phyloP scores from a whole-genome alignment of 2,113 vertebrate species.

The Pantherophis guttatus region DNA sequence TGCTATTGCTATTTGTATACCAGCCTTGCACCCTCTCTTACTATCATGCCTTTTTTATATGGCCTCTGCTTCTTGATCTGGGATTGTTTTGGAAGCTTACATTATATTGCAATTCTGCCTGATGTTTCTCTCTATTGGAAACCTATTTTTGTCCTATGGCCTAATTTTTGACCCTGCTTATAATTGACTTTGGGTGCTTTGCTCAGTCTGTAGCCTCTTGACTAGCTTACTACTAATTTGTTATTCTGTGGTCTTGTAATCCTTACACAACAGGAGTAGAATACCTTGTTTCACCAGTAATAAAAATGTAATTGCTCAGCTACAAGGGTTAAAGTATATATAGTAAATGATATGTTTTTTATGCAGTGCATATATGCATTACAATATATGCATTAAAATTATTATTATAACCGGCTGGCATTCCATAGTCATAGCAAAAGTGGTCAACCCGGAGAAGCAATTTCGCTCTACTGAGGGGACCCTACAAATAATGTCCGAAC shows the following conservation, averaged over 20 bases:
- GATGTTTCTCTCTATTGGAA: not conserved
- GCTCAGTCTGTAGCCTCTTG: not conserved
- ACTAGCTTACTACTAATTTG: not conserved
- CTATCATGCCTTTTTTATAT: not conserved
- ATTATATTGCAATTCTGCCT: not conserved
- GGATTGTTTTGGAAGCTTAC: not conserved
- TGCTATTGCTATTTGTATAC: not conserved
- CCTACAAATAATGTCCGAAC: too few relatives aligned
- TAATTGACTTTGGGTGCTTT: not conserved
- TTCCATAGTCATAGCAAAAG: too few relatives aligned
- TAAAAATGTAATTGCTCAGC: not conserved
- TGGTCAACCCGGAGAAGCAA: too few relatives aligned
- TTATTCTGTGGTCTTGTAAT: not conserved
- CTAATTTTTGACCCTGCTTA: not conserved
- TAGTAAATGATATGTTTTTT: not conserved
- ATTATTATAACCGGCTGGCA: not conserved
- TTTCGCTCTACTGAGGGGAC: too few relatives aligned
- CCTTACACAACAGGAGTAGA: not conserved
- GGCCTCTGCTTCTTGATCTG: not conserved
- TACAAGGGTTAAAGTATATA: not conserved
- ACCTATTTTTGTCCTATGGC: not conserved
- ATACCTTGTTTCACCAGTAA: not conserved
- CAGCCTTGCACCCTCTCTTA: not conserved
- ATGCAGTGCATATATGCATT: rapidly evolving
- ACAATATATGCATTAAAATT: not conserved